These are phyloP conservation scores for Synanthedon vespiformis DNA, from an alignment of 2,888 invertebrate genomes.

Conservation along the genomic window DNA sequence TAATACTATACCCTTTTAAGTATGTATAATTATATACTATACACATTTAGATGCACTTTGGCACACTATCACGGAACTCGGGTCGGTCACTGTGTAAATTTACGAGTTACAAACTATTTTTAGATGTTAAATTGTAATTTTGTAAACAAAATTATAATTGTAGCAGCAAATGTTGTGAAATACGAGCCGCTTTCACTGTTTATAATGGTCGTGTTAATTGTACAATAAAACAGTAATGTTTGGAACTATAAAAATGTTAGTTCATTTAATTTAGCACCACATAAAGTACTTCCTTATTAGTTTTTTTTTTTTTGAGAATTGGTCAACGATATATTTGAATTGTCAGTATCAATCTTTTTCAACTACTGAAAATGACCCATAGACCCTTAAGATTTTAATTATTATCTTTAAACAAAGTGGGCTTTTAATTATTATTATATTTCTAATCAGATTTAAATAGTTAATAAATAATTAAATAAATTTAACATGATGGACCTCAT, in stretches of 20 bases:
- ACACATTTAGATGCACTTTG: neutral
- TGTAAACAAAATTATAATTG: neutral
- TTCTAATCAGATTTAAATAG: too few relatives aligned
- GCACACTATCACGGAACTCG: neutral
- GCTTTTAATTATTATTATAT: too few relatives aligned
- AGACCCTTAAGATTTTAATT: too few relatives aligned
- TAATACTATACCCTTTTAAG: too few relatives aligned
- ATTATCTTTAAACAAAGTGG: too few relatives aligned
- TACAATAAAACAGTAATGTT: neutral
- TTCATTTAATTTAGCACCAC: slow-evolving; percentile 1
- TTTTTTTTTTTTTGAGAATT: neutral
- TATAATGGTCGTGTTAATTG: slow-evolving; percentile 3
- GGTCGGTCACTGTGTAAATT: neutral
- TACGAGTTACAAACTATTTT: neutral
- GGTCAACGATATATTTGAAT: too few relatives aligned
- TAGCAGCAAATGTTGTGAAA: slow-evolving; percentile 1
- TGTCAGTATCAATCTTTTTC: too few relatives aligned
- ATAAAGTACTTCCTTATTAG: neutral
- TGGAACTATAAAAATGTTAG: too few relatives aligned
- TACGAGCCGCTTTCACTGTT: slow-evolving; percentile 5
- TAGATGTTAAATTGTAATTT: neutral
- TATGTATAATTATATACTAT: too few relatives aligned
- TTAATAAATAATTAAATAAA: too few relatives aligned
- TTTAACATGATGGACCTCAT: too few relatives aligned
- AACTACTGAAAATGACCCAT: too few relatives aligned